Conservation (phyloP, 2,888 invertebrate species). For the Hirtodrosophila cameraria region DNA sequence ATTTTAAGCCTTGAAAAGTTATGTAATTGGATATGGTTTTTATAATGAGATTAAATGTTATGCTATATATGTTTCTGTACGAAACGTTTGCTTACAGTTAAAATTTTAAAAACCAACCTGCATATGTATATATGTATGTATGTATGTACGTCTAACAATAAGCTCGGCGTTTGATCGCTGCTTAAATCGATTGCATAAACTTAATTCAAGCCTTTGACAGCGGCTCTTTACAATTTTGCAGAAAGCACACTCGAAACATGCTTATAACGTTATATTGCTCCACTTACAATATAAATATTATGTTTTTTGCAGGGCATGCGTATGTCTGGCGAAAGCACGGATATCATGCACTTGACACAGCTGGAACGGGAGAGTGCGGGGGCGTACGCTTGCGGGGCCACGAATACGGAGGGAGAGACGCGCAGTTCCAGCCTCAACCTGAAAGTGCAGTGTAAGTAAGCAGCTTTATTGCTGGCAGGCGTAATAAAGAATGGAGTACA, state of each 20-base stretch:
- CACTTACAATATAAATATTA: constrained; percentile 20
- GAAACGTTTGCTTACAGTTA: too few species aligned
- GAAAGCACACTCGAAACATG: constrained; percentile 14
- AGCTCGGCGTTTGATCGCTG: neutral
- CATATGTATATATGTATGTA: too few species aligned
- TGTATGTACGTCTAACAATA: too few species aligned
- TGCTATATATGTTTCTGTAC: neutral
- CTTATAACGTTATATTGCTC: neutral
- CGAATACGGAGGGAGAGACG: constrained; percentile 92
- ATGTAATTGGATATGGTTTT: too few species aligned
- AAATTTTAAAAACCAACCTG: too few species aligned
- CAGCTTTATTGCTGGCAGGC: constrained; percentile 22
- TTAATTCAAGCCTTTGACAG: constrained; percentile 16
- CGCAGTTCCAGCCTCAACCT: constrained; percentile 90
- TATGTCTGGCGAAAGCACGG: constrained; percentile 84
- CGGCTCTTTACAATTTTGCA: constrained; percentile 16
- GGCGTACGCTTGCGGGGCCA: constrained; percentile 92
- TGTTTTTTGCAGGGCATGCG: constrained; percentile 83
- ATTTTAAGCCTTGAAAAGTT: too few species aligned
- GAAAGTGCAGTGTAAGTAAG: constrained; percentile 91
- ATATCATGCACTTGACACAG: constrained; percentile 88
- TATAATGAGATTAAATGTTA: too few species aligned
- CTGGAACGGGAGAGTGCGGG: constrained; percentile 90
- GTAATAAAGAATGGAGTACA: constrained; percentile 22
- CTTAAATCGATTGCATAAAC: constrained; percentile 11